Evolutionary conservation across 2,113 vertebrate genomes (phyloP).

Genomic region (Aspiorhynchus laticeps): DNA sequence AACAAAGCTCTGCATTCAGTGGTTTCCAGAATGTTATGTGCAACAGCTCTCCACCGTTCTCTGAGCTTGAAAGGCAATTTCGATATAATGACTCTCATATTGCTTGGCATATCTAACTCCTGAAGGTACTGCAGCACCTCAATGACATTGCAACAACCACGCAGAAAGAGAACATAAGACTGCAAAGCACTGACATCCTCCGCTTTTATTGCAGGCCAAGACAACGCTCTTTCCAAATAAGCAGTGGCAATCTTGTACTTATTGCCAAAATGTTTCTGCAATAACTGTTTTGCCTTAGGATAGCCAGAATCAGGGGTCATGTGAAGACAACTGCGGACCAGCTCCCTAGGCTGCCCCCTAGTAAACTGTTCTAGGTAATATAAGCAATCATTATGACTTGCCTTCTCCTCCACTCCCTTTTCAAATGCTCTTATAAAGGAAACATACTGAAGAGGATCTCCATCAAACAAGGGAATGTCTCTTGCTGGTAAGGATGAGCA

Average conservation of each 20-base stretch:
- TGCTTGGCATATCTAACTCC: slow-evolving; percentile 20
- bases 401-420: too few relatives aligned
- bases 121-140: slow-evolving; percentile 14
- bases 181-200: slow-evolving; percentile 33
- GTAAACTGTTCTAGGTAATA: too few relatives aligned
- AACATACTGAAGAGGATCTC: too few relatives aligned
- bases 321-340: too few relatives aligned
- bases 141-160: slow-evolving; percentile 23
- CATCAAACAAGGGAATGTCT: too few relatives aligned
- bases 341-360: too few relatives aligned
- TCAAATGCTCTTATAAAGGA: too few relatives aligned
- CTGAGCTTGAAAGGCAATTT: slow-evolving; percentile 29
- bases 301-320: too few relatives aligned
- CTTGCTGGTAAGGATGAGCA: too few relatives aligned
- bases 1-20: background rate
- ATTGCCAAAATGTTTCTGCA: slow-evolving; percentile 21
- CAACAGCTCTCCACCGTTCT: background rate
- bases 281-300: background rate
- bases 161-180: background rate
- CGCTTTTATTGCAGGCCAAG: slow-evolving; percentile 22
- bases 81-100: background rate
- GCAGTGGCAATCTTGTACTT: slow-evolving; percentile 15
- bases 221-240: slow-evolving; percentile 17
- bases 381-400: too few relatives aligned
- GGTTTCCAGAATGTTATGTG: background rate